These are phyloP conservation scores for Natrix natrix DNA, from an alignment of 2,797 vertebrate species.

Conservation along the genomic window DNA sequence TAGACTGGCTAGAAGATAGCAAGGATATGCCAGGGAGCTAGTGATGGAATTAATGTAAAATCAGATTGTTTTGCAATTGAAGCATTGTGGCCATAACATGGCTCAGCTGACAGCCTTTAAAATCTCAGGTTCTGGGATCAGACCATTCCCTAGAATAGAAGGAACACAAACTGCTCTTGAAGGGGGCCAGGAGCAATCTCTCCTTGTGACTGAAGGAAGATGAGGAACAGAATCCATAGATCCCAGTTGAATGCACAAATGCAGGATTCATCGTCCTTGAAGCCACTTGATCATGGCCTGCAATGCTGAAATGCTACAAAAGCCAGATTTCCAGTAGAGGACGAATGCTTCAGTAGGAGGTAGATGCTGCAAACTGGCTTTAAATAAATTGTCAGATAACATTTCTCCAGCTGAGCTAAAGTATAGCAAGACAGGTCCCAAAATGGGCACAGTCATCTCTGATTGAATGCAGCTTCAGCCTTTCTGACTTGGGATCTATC, in stretches of 20 bases:
- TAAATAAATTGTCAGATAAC: constrained; percentile 20
- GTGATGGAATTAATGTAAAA: neutral
- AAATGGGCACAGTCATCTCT: constrained; percentile 11
- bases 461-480: neutral
- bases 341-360: constrained; percentile 5
- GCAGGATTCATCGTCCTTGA: neutral
- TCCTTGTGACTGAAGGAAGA: neutral
- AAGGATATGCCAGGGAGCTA: neutral
- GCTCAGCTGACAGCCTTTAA: constrained; percentile 21
- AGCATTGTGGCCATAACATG: neutral
- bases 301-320: constrained; percentile 1
- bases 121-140: constrained; percentile 13
- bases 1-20: neutral
- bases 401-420: neutral
- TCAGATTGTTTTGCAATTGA: neutral
- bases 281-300: neutral
- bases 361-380: constrained; percentile 20
- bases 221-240: neutral
- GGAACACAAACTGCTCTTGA: neutral
- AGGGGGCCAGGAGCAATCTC: neutral
- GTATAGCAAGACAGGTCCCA: constrained; percentile 9
- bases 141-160: neutral
- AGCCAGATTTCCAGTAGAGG: neutral
- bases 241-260: neutral
- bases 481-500: neutral